Evolutionary conservation across 2,113 vertebrate species (phyloP).

Genomic region (Carassius gibelio): DNA sequence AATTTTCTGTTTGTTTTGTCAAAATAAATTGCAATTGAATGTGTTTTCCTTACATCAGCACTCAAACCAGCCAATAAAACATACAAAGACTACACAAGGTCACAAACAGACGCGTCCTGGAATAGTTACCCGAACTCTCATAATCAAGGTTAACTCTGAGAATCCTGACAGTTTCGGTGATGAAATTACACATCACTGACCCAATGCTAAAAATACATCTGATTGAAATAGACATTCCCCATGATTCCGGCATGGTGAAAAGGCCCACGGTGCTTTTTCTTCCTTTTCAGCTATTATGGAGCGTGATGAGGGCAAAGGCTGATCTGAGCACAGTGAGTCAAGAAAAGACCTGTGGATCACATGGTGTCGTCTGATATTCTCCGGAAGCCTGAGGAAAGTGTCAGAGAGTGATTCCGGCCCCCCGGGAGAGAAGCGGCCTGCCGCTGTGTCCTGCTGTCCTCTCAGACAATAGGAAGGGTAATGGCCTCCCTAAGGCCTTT

Average conservation of each 20-base stretch:
- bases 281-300: constrained; percentile 44
- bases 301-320: constrained; percentile 57
- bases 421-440: constrained; percentile 57
- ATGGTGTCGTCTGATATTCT: constrained; percentile 30
- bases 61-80: constrained; percentile 2
- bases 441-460: constrained; percentile 72
- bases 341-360: constrained; percentile 35
- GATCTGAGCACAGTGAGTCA: constrained; percentile 42
- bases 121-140: neutral
- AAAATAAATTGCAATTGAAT: constrained; percentile 9
- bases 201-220: constrained; percentile 34
- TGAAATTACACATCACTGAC: constrained; percentile 18
- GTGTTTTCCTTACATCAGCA: constrained; percentile 16
- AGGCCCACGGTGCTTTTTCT: constrained; percentile 22
- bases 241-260: constrained; percentile 10
- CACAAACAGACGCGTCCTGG: neutral
- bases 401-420: constrained; percentile 64
- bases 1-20: constrained; percentile 18
- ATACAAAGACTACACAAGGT: constrained; percentile 8
- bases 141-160: constrained; percentile 23
- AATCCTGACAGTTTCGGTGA: constrained; percentile 30
- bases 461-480: constrained; percentile 80
- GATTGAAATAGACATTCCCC: constrained; percentile 19
- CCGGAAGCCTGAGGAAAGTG: constrained; percentile 39
- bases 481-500: constrained; percentile 78